A percentile compares a stretch with the other conserved stretches of the same genome.
Conservation (phyloP, 2,797 vertebrate genomes). For the Catharus ustulatus region DNA sequence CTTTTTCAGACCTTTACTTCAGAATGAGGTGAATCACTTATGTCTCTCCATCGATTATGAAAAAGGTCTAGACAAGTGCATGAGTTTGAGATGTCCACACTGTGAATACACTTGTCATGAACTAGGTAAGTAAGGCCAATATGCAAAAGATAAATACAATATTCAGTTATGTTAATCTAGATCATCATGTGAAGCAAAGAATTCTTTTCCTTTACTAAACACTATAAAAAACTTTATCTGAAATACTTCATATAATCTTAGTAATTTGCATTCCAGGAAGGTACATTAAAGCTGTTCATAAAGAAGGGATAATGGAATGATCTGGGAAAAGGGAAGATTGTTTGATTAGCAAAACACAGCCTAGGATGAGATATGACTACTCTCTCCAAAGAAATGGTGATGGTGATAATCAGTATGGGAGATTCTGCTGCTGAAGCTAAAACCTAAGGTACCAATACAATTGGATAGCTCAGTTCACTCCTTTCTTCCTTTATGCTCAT, state of each 20-base stretch:
- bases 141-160: background rate
- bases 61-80: background rate
- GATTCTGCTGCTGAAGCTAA: background rate
- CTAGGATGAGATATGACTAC: background rate
- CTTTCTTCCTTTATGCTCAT: background rate
- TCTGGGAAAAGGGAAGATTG: background rate
- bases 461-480: background rate
- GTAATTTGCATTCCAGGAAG: background rate
- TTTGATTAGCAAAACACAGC: background rate
- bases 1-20: constrained; percentile 34
- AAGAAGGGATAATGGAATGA: background rate
- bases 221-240: background rate
- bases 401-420: background rate
- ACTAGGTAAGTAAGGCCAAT: background rate
- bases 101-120: background rate
- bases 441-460: background rate
- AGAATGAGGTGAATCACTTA: constrained; percentile 6
- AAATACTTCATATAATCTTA: background rate
- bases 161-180: background rate
- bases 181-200: background rate
- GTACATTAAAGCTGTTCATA: background rate
- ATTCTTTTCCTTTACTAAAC: background rate
- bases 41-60: constrained; percentile 5
- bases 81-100: background rate
- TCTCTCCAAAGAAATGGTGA: background rate